A percentile compares a stretch with the other conserved stretches of the same genome.
Evolutionary conservation across 2,888 invertebrate species (phyloP).

Genomic region (Molanna angustata): DNA sequence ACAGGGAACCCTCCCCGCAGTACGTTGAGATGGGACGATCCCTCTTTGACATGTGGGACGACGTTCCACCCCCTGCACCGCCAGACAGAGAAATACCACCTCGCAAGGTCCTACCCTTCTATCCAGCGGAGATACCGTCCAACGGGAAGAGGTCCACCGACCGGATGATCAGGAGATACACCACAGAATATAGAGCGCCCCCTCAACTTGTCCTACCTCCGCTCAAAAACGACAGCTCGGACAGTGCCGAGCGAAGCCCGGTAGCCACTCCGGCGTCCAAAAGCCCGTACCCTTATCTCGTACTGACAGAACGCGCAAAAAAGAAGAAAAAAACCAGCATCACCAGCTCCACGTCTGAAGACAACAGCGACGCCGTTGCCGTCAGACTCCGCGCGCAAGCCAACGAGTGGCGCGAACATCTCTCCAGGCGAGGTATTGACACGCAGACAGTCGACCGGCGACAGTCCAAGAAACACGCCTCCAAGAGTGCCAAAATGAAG

Average conservation of each 20-base stretch:
- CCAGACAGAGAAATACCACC: neutral
- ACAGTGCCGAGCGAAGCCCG: conserved; percentile 28
- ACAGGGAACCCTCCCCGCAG: conserved; percentile 4
- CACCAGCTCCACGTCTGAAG: conserved; percentile 29
- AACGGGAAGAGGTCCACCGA: conserved; percentile 10
- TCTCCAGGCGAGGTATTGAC: conserved; percentile 18
- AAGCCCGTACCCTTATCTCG: conserved; percentile 23
- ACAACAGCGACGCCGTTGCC: conserved; percentile 27
- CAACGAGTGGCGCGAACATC: conserved; percentile 28
- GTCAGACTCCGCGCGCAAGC: conserved; percentile 24
- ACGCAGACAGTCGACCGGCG: conserved; percentile 29
- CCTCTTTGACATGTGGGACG: conserved; percentile 8
- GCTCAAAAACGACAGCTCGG: conserved; percentile 24
- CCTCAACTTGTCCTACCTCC: conserved; percentile 24
- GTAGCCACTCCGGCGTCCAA: conserved; percentile 10
- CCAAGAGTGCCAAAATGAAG: conserved; percentile 27
- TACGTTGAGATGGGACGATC: conserved; percentile 24
- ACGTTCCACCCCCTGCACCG: neutral
- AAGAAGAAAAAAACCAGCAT: conserved; percentile 24
- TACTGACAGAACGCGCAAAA: conserved; percentile 19
- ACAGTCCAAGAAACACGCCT: conserved; percentile 18
- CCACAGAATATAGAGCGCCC: conserved; percentile 29
- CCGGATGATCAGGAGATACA: conserved; percentile 22
- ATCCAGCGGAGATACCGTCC: neutral
- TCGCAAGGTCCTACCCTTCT: neutral